These are phyloP conservation scores for Sesia apiformis DNA, from an alignment of 2,888 invertebrate genomes.

Conservation along the genomic window DNA sequence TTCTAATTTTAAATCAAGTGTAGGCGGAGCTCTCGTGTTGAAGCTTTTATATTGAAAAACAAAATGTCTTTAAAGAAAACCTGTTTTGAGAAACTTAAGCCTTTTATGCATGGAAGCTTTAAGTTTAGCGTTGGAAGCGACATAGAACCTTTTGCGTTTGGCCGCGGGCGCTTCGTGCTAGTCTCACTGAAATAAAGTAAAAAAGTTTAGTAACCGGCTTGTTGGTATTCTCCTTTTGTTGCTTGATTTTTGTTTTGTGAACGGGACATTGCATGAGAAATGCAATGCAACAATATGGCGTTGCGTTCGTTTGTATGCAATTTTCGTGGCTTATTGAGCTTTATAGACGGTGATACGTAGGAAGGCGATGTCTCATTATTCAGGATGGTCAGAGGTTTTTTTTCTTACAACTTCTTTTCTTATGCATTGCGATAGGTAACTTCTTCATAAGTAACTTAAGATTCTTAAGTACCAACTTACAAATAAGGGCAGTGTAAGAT, in stretches of 20 bases:
- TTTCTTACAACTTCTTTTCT: no score
- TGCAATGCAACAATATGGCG: conserved; percentile 70
- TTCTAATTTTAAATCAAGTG: conserved; percentile 75
- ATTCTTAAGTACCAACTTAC: no score
- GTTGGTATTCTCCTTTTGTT: conserved; percentile 68
- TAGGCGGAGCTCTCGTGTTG: conserved; percentile 69
- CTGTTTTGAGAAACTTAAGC: conserved; percentile 70
- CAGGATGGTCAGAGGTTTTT: no score
- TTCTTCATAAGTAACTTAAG: no score
- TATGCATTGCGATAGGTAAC: no score
- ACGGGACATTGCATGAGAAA: conserved; percentile 71
- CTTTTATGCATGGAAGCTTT: conserved; percentile 64
- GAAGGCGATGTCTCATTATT: no score
- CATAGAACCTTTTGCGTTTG: conserved; percentile 52
- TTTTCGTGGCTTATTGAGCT: conserved; percentile 35
- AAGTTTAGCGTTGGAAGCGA: conserved; percentile 48
- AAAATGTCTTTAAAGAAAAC: conserved; percentile 71
- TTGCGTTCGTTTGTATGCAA: conserved; percentile 36
- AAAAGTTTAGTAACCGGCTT: conserved; percentile 71
- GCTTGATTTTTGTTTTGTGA: conserved; percentile 68
- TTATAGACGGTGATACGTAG: background rate
- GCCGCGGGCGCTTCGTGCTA: conserved; percentile 24
- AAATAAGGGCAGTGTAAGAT: no score
- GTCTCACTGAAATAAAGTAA: conserved; percentile 64
- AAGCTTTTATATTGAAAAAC: conserved; percentile 70